Evolutionary conservation across 2,888 invertebrate species (phyloP), one percentile per base, ranked within the genome.

Genomic region (Sarcophaga rosellei): DNA sequence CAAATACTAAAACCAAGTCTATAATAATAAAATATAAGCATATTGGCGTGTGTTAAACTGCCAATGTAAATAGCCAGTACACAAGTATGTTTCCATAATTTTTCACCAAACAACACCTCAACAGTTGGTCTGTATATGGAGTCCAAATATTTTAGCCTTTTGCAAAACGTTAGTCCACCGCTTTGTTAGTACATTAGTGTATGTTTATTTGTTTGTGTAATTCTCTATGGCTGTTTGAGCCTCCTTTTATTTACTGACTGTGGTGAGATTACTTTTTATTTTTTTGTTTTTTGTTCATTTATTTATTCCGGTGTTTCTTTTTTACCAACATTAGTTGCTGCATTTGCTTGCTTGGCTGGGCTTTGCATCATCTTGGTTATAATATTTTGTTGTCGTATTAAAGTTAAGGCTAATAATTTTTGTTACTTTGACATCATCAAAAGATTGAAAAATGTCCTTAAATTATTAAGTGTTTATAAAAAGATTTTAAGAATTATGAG

Each of bases 361-460:
- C 57, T 44, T 68, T 68, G 21, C 15, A 45, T 11, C 44, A 25
- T 70, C 75, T 74, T 74, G 76, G 73, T 72, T 63, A 86, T 73
- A 84, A 78, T 81, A 80, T 86, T 81, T 86, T 81, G 77, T 75
- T 81, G 86, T 84, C 91, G 92, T 90, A 92, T 91, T 91, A 91
- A 91, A 92, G 91, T 91, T 91, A 90, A 89, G 89, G 90, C 91
- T 91, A 91, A 92, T 91, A 91, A 88, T 88, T 89, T 88, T 83
- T 87, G 88, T 87, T 85, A 78, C 81, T 91, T 92, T 91, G 90
- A 90, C 92, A 90, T 91, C 91, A 89, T 92, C 92, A 92, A 93
- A 92, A 91, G 92, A 91, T 92, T 92, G 93, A 92, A 92, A 92
- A 92, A 92, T 92, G 92, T 91, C 92, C 91, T 90, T 91, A 90